Evolutionary conservation across 2,888 invertebrate species (phyloP), one percentile per base, ranked within the genome.

Genomic region (Apoda limacodes): DNA sequence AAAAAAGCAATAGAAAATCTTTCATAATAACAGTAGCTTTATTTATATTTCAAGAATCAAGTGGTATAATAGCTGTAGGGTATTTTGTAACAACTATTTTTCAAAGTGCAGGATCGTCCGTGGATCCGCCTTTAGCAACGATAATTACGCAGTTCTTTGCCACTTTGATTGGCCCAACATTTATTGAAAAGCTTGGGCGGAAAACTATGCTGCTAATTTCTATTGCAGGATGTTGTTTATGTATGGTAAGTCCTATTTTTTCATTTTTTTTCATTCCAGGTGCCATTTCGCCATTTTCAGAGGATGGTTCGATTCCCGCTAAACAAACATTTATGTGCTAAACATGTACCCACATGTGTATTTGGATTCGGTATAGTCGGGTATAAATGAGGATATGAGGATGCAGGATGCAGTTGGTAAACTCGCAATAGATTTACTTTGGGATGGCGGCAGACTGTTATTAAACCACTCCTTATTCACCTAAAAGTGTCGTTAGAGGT

Each of bases 81-180:
- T 60, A 59, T 28, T 60, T 55, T 31, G 48, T 56, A n/a, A 59
- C 59, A 0, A 54, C 46, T 1, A 61, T 60, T 15, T 60, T 61
- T 28, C 42, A 58, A 22, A 31, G 45, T 4, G 60, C 60, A 13
- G 59, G 60, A 0, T 59, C 60, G n/a, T 48, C 58, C 13, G 43
- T 50, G 22, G 48, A 45, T 24, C 58, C 61, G 5, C 53, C 58
- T 9, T n/a, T 60, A 21, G 59, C 60, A 12, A 62, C 59, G 1
- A 60, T 61, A 2, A 7, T 17, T 6, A 17, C 17, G 17, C 17
- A 17, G 7, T 17, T 17, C 17, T 6, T 17, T n/a, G n/a, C n/a
- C 5, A 17, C 17, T 17, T 6, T 17, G 5, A 17, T 17, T 6
- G 17, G 5, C 5, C 17, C 17, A 6, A 6, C 7, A 6, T 7